Evolutionary conservation across 2,888 invertebrate genomes (phyloP), one percentile per base, ranked within the genome.

Genomic region (Drosophila macrospina): DNA sequence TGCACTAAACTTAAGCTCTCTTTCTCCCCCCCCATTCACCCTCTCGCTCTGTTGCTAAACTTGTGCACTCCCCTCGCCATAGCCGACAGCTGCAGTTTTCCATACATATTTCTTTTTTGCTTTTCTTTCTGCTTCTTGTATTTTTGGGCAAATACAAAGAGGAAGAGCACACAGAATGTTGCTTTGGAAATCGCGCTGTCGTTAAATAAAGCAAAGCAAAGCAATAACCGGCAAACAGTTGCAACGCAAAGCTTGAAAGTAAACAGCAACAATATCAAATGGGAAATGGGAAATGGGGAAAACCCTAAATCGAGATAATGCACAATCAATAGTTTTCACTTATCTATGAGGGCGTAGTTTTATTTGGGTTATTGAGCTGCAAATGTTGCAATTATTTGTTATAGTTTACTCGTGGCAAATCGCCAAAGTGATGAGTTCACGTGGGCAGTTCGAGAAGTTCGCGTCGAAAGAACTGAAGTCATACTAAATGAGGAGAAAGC

Each of bases 1-100:
- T 50, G 34, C 50, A 37, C 60, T 30, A 54, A 62, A 66, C 52
- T 57, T 44, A 20, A 59, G 45, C 34, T 36, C n/a, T n/a, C n/a
- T n/a, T n/a, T n/a, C n/a, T n/a, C n/a, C n/a, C n/a, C n/a, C n/a
- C n/a, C n/a, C n/a, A n/a, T n/a, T n/a, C n/a, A n/a, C n/a, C n/a
- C n/a, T n/a, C n/a, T n/a, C n/a, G n/a, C n/a, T n/a, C n/a, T n/a
- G n/a, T n/a, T n/a, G n/a, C n/a, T n/a, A n/a, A n/a, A n/a, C n/a
- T n/a, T n/a, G n/a, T n/a, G n/a, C n/a, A n/a, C n/a, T 7, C 10
- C 7, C 5, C 4, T 6, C 20, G 1, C 24, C 4, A 15, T 10
- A n/a, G 15, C 30, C 13, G 34, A 36, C 73, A 72, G 52, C 67
- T 61, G 72, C 10, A 34, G 28, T 51, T 44, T 56, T 52, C 32